Percentiles rank a stretch among this genome's conserved stretches.
Conservation (phyloP, 1,140 invertebrate genomes). For the Liolophura sinensis region DNA sequence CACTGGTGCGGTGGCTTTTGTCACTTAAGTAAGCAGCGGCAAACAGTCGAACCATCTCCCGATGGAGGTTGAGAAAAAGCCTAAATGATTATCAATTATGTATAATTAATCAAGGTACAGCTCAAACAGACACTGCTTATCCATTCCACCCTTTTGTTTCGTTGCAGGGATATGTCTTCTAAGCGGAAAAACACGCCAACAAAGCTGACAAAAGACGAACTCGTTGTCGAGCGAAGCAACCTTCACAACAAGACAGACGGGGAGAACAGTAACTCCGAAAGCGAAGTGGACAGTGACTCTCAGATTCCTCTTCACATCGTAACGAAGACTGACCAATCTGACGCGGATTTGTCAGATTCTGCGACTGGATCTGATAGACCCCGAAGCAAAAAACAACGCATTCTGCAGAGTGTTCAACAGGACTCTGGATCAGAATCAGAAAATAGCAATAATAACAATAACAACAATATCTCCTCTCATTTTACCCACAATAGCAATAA, state of each 20-base stretch:
- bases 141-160: constrained; percentile 14
- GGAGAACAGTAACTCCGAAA: constrained; percentile 20
- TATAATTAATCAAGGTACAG: no score
- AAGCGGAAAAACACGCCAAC: constrained; percentile 90
- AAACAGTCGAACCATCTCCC: no score
- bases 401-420: constrained; percentile 35
- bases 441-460: constrained; percentile 38
- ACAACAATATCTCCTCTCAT: constrained; percentile 31
- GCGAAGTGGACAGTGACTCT: constrained; percentile 25
- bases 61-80: no score
- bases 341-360: constrained; percentile 24
- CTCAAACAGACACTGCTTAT: no score
- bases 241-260: constrained; percentile 3
- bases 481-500: constrained; percentile 12
- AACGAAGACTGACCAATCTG: constrained; percentile 30
- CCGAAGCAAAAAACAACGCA: constrained; percentile 41
- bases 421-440: constrained; percentile 66
- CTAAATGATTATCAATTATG: no score
- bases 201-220: constrained; percentile 81
- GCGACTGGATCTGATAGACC: constrained; percentile 38
- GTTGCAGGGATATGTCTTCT: constrained; percentile 85
- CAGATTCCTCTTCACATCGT: constrained; percentile 26
- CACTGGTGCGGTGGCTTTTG: no score
- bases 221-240: constrained; percentile 35
- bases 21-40: no score